Percentiles rank a stretch among this genome's conserved stretches.
Evolutionary conservation across 2,113 vertebrate genomes (phyloP).

Genomic region (Embiotoca jacksoni): DNA sequence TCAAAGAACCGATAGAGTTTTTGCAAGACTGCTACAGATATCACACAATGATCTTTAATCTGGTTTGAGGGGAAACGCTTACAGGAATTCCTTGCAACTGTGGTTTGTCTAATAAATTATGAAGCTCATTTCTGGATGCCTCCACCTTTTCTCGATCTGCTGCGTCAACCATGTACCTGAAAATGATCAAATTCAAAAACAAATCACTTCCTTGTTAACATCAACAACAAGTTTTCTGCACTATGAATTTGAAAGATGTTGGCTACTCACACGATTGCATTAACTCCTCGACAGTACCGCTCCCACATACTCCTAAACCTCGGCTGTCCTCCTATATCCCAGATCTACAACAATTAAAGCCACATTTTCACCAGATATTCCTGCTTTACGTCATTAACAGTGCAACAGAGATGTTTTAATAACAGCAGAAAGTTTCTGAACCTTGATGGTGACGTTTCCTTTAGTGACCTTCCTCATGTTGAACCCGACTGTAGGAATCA

Average conservation of each 20-base stretch:
- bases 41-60: background rate
- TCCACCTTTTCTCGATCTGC: constrained; percentile 98
- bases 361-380: background rate
- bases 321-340: constrained; percentile 99
- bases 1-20: background rate
- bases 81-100: constrained; percentile 99
- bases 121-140: constrained; percentile 96
- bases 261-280: constrained; percentile 95
- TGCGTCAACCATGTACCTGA: constrained; percentile 99
- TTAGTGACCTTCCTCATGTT: constrained; percentile 91
- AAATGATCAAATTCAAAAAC: constrained; percentile 37
- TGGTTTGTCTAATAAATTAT: constrained; percentile 99
- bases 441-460: constrained; percentile 89
- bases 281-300: constrained; percentile 97
- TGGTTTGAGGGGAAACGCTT: constrained; percentile 74
- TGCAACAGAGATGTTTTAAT: background rate
- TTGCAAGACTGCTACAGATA: constrained; percentile 7
- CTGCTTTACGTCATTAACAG: background rate
- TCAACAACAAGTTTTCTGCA: background rate
- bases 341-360: constrained; percentile 86
- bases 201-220: background rate
- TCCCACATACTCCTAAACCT: constrained; percentile 99
- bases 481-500: constrained; percentile 93
- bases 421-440: constrained; percentile 38
- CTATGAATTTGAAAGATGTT: background rate